Conservation (phyloP, 2,113 vertebrate species). For the Brachypodius melanocephalos region DNA sequence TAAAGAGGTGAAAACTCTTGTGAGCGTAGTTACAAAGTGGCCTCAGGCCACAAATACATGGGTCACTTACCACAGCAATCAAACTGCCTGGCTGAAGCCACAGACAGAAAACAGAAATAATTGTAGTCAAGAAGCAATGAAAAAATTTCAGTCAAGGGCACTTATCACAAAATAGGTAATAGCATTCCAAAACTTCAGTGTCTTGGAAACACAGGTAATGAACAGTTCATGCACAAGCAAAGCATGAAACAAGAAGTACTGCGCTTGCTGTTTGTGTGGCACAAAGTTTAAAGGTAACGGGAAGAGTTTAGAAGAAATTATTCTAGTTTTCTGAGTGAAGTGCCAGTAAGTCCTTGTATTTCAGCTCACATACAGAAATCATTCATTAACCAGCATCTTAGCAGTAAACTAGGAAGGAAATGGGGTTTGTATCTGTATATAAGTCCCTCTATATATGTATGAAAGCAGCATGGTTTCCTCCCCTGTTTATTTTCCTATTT, state of each 20-base stretch:
- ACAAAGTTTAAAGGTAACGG: not conserved
- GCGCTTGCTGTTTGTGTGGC: not conserved
- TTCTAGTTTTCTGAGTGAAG: not conserved
- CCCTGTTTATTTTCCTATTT: not conserved
- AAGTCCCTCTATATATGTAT: fast-evolving
- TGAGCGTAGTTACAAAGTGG: not conserved
- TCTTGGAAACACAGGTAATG: not conserved
- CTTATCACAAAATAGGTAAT: not conserved
- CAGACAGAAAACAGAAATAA: not conserved
- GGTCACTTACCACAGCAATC: not conserved
- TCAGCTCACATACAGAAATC: not conserved
- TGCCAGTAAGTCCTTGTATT: not conserved
- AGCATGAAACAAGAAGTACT: not conserved
- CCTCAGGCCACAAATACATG: not conserved
- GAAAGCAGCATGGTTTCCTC: not conserved
- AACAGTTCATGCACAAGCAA: not conserved
- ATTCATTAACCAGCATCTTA: not conserved
- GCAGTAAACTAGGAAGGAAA: not conserved
- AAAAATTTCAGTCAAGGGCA: not conserved
- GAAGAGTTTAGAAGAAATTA: not conserved
- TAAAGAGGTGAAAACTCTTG: not conserved
- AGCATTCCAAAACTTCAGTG: not conserved
- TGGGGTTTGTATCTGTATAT: not conserved
- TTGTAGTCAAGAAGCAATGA: not conserved
- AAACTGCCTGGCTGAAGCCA: not conserved